phyloP scores from a whole-genome alignment of 2,113 vertebrate genomes.

The Nipponia nippon region DNA sequence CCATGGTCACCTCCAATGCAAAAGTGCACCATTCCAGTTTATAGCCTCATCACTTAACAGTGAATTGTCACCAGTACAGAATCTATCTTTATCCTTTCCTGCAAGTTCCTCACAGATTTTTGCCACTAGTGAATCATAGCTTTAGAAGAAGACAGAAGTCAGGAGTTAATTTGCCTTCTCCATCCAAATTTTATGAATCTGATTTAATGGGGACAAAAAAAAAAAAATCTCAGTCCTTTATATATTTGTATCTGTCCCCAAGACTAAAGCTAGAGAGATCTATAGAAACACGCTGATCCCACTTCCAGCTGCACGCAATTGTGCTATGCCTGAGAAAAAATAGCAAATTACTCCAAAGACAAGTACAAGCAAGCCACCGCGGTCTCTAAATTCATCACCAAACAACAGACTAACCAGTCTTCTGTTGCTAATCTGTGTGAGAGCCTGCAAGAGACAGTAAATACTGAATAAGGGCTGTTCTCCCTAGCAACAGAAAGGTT shows the following conservation, averaged over 20 bases:
- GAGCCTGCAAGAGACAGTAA: background rate
- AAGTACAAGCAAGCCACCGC: background rate
- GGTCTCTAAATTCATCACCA: background rate
- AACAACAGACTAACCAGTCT: background rate
- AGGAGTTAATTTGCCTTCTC: background rate
- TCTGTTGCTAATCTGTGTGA: background rate
- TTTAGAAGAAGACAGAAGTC: background rate
- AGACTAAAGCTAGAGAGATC: background rate
- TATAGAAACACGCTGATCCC: background rate
- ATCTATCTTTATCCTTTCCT: background rate
- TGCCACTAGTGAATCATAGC: background rate
- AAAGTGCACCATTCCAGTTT: background rate
- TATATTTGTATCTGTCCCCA: background rate
- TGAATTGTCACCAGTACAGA: background rate
- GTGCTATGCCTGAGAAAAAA: background rate
- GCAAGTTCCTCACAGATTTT: background rate
- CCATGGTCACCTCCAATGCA: background rate
- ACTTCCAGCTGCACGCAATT: background rate
- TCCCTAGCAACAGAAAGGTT: background rate
- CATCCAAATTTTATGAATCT: background rate
- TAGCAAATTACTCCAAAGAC: background rate
- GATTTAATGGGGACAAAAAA: background rate
- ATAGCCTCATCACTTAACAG: background rate
- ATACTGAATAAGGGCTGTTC: background rate
- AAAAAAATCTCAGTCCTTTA: background rate